Conservation (phyloP, 2,113 vertebrate species). For the Addax nasomaculatus region DNA sequence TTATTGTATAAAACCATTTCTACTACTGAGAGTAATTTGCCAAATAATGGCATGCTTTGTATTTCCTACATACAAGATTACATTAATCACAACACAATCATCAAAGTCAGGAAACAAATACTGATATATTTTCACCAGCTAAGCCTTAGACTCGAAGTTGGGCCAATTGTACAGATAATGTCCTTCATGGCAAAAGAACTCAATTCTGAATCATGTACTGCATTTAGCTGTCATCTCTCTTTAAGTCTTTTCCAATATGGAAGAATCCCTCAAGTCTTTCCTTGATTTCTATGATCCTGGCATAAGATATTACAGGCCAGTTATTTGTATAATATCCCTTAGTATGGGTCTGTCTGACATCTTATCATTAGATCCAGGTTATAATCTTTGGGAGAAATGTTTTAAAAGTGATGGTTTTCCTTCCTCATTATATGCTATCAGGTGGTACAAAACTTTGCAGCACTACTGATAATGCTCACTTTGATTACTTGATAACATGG, state of each 20-base stretch:
- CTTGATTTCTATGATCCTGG: not conserved
- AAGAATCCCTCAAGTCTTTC: not conserved
- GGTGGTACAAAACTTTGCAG: not conserved
- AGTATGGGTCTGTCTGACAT: not conserved
- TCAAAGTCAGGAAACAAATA: not conserved
- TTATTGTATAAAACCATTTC: not conserved
- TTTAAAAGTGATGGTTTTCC: not conserved
- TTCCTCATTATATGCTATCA: not conserved
- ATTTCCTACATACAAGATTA: not conserved
- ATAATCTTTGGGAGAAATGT: not conserved
- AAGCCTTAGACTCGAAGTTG: not conserved
- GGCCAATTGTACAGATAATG: not conserved
- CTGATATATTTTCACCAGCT: not conserved
- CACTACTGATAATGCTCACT: not conserved
- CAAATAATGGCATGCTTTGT: not conserved
- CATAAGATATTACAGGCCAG: not conserved
- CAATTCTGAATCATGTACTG: not conserved
- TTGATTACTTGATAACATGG: not conserved
- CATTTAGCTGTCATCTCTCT: not conserved
- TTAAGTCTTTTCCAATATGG: not conserved
- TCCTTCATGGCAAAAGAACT: not conserved
- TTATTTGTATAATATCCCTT: not conserved
- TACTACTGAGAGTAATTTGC: not conserved
- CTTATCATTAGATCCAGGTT: not conserved
- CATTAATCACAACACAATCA: not conserved